Evolutionary conservation across 2,888 invertebrate genomes (phyloP), one percentile per base, ranked within the genome.

Genomic region (Ephialtes manifestator): DNA sequence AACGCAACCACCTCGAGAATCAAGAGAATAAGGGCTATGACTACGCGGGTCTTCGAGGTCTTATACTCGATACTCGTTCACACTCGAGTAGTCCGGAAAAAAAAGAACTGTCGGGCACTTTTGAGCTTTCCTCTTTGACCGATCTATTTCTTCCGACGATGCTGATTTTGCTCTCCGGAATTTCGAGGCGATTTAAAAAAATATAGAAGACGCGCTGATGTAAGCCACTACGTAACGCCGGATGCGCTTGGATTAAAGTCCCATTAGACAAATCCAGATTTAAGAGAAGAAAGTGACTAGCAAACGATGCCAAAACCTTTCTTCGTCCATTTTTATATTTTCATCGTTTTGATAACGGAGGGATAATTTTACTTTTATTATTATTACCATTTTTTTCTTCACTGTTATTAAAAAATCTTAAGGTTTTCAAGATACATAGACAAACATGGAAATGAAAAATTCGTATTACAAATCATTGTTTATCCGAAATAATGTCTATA

Each of bases 21-120:
- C 35, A 31, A 28, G 60, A 28, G 35, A 63, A 48, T 75, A 28
- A 11, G 31, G 24, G 24, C n/a, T 28, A 11, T n/a, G 28, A 58
- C 46, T 10, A 53, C 13, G 79, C 80, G 24, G 65, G 43, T 76
- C 84, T 84, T 84, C 48, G 51, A 48, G 55, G 58, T 71, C 65
- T 80, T 63, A 43, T 18, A 28, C 46, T 76, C 58, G 75, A 13
- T 18, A 58, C 58, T 60, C 67, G n/a, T 72, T 55, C 24, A 48
- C 58, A 63, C 58, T 81, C 72, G 63, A 74, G 20, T 53, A 13
- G 15, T 39, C 31, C 7, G 11, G 35, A 55, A 39, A 63, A 67
- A 53, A 55, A 70, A 31, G 72, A 76, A n/a, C 4, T 11, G 13
- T 4, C 46, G 10, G 7, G 60, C 72, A 84, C 77, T 84, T 84